Evolutionary conservation across 2,113 vertebrate genomes (phyloP), one percentile per base, ranked within the genome.

Genomic region (Festucalex cinctus): DNA sequence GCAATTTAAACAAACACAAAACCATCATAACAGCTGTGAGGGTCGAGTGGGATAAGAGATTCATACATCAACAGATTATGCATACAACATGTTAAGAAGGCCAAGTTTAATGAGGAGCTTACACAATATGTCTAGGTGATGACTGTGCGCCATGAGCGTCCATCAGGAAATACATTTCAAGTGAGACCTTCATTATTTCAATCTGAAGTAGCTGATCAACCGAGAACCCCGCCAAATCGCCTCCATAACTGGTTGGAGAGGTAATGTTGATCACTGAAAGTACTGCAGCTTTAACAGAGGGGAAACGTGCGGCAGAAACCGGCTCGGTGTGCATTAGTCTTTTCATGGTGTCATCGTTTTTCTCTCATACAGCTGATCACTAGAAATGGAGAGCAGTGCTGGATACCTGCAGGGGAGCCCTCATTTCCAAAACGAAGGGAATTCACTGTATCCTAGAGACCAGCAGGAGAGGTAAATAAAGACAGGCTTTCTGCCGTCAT

Each of bases 331-430:
- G 58, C 58, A 61, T 39, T 22, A 39, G 20, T 61, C 36, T 61
- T 61, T 61, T 61, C n/a, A 49, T 41, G 51, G 62, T 67, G 68
- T 70, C 73, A 69, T 71, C 39, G 57, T 37, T 71, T 66, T 65
- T 71, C 64, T 65, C 43, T 22, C 69, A 70, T 59, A 58, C 69
- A 79, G 71, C 75, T 79, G 66, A 72, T 66, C 72, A 70, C 79
- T 65, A 69, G 66, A 73, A 9, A 57, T 61, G 51, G 70, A 53
- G 68, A 63, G 64, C 68, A 54, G 44, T 13, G 8, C 65, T 54
- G 74, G 65, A 69, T 41, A 64, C 71, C 75, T 81, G 75, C 59
- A 65, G 69, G 66, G 71, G 63, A 66, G 70, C 54, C 65, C 17
- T 51, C n/a, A 26, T 72, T 54, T 35, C 58, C 16, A 54, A 69